phyloP scores from a whole-genome alignment of 2,888 invertebrate species.

The Meiosimyza decipiens region DNA sequence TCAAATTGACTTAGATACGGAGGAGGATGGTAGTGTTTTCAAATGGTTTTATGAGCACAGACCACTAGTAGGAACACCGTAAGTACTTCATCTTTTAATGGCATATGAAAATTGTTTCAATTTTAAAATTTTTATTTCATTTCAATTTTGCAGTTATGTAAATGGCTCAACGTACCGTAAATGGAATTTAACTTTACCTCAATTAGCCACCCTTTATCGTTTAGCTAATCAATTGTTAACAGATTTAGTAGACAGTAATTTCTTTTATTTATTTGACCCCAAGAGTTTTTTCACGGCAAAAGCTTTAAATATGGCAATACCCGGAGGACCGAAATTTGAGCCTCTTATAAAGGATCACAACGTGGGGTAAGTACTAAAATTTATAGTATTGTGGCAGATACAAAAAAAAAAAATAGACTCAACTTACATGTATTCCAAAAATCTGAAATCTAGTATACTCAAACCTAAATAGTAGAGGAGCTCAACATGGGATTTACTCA shows the following conservation, averaged over 20 bases:
- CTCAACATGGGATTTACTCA: no score
- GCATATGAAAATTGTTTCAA: neutral
- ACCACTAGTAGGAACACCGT: slow-evolving; percentile 91
- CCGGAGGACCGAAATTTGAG: slow-evolving; percentile 99
- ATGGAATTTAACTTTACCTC: slow-evolving; percentile 96
- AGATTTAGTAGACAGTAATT: slow-evolving; percentile 97
- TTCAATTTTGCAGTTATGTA: slow-evolving; percentile 73
- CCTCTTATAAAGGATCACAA: slow-evolving; percentile 98
- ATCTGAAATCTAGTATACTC: neutral
- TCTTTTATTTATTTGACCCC: slow-evolving; percentile 98
- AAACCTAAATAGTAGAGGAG: neutral
- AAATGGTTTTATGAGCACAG: slow-evolving; percentile 99
- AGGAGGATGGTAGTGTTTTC: slow-evolving; percentile 91
- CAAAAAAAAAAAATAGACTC: no score
- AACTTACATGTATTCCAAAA: neutral
- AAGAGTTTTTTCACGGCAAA: slow-evolving; percentile 99
- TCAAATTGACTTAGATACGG: slow-evolving; percentile 96
- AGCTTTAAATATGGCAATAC: slow-evolving; percentile 99
- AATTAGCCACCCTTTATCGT: slow-evolving; percentile 97
- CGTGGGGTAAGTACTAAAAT: slow-evolving; percentile 75
- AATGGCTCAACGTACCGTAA: slow-evolving; percentile 97
- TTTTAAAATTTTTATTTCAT: slow-evolving; percentile 33
- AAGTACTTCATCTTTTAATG: slow-evolving; percentile 53
- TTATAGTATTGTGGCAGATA: no score
- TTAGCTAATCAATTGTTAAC: slow-evolving; percentile 97